phyloP scores from a whole-genome alignment of 2,797 vertebrate species.

The Selene dorsalis region DNA sequence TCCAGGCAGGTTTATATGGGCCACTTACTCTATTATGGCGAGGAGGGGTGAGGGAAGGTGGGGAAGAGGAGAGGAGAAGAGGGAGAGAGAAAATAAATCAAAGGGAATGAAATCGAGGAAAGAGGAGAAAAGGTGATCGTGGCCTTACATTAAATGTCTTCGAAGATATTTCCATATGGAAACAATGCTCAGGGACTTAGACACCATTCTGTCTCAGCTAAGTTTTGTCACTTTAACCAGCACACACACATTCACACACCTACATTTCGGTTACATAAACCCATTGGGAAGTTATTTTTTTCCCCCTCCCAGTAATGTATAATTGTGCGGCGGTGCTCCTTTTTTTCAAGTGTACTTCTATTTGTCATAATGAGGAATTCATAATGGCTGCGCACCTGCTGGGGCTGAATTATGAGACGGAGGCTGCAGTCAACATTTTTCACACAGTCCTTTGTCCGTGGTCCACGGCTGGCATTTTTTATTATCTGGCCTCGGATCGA shows the following conservation, averaged over 20 bases:
- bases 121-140: neutral
- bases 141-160: neutral
- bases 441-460: constrained; percentile 30
- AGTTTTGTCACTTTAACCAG: neutral
- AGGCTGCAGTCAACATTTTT: constrained; percentile 48
- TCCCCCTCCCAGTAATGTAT: constrained; percentile 27
- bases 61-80: neutral
- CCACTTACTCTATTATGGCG: constrained; percentile 52
- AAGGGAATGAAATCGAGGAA: neutral
- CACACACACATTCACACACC: neutral
- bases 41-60: neutral
- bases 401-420: constrained; percentile 53
- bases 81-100: neutral
- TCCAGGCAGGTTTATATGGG: constrained; percentile 54
- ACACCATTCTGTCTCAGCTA: neutral
- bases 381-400: constrained; percentile 66
- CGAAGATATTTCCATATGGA: neutral
- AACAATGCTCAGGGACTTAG: neutral
- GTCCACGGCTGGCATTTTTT: constrained; percentile 6
- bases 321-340: constrained; percentile 46
- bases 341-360: constrained; percentile 57
- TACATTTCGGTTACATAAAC: constrained; percentile 30
- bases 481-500: constrained; percentile 20
- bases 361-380: constrained; percentile 70
- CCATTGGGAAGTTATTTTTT: constrained; percentile 38